Percentiles rank a stretch among this genome's conserved stretches.
Evolutionary conservation across 2,888 invertebrate genomes (phyloP).

Genomic region (Thecocarcelia acutangulata): DNA sequence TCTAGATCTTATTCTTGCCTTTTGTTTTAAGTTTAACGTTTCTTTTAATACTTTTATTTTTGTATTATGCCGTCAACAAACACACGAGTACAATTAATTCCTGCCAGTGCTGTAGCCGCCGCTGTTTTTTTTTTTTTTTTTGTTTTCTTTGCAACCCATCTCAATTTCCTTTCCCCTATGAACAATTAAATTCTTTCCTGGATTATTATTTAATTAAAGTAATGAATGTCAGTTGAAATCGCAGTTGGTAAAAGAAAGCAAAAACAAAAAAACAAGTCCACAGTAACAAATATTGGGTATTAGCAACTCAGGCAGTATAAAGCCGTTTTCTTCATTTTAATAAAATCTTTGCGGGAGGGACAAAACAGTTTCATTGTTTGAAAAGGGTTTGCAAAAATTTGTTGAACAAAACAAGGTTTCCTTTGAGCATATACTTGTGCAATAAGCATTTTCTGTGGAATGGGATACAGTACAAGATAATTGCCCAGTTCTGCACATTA

Average conservation of each 20-base stretch:
- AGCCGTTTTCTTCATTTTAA: constrained; percentile 27
- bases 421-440: too few species aligned
- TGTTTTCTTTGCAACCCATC: background rate
- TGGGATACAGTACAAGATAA: too few species aligned
- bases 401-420: too few species aligned
- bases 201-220: constrained; percentile 66
- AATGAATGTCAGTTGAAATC: constrained; percentile 51
- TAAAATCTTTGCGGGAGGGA: constrained; percentile 18
- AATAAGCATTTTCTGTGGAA: too few species aligned
- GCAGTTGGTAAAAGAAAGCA: background rate
- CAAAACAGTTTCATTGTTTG: background rate
- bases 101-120: background rate
- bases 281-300: constrained; percentile 54
- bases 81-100: constrained; percentile 41
- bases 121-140: constrained; percentile 2
- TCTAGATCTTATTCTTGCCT: constrained; percentile 2
- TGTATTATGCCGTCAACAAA: constrained; percentile 7
- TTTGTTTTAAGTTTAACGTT: constrained; percentile 34
- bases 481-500: too few species aligned
- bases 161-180: constrained; percentile 11
- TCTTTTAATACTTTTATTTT: constrained; percentile 7
- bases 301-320: constrained; percentile 27
- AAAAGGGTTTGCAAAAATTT: too few species aligned
- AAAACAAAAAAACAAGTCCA: background rate
- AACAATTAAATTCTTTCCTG: constrained; percentile 57